phyloP scores from a whole-genome alignment of 2,888 invertebrate species.

The Trissoscelio sp. region DNA sequence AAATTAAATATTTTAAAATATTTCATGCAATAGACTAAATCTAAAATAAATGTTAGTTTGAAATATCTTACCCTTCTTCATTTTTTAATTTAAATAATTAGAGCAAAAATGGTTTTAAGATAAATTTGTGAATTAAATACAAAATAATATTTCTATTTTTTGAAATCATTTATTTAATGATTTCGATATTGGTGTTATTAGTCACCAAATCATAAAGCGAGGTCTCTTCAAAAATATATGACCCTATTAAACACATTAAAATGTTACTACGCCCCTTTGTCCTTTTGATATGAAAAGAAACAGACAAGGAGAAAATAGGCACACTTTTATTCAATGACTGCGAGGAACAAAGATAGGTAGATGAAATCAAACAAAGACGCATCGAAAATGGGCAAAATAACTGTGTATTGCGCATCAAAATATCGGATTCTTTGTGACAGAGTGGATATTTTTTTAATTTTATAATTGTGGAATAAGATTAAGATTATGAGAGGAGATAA shows the following conservation, averaged over 20 bases:
- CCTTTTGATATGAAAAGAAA: constrained; percentile 20
- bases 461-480: not conserved
- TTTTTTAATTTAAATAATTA: too few relatives aligned
- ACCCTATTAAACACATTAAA: constrained; percentile 16
- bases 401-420: constrained; percentile 38
- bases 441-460: not conserved
- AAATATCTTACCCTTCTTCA: too few relatives aligned
- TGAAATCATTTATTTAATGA: not conserved
- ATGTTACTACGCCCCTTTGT: constrained; percentile 33
- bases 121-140: too few relatives aligned
- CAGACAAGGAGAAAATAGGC: constrained; percentile 36
- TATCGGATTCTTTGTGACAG: not conserved
- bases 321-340: constrained; percentile 25
- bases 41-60: not conserved
- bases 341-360: constrained; percentile 15
- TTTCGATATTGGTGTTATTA: not conserved
- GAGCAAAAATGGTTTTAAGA: too few relatives aligned
- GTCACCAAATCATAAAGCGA: too few relatives aligned
- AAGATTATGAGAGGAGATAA: not conserved
- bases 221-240: too few relatives aligned
- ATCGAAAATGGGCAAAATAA: constrained; percentile 32
- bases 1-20: not conserved
- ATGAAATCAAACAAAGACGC: constrained; percentile 11
- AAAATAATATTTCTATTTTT: too few relatives aligned
- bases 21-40: too few relatives aligned